Percentiles rank a stretch among this genome's conserved stretches.
Conservation (phyloP, 2,113 vertebrate species). For the Cinclus mexicanus region DNA sequence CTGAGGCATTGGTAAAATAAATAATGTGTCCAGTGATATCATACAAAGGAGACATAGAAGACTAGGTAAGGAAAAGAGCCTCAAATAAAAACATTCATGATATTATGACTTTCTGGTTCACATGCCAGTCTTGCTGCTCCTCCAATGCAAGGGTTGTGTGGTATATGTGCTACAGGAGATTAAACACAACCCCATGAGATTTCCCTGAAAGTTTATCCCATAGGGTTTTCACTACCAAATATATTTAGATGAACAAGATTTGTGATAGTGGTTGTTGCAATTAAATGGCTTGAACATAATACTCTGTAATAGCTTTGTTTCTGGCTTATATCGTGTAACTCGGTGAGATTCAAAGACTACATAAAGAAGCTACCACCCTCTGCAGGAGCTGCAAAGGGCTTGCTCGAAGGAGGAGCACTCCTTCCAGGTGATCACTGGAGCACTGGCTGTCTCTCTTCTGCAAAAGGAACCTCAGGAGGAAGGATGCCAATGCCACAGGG, state of each 20-base stretch:
- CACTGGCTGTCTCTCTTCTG: neutral
- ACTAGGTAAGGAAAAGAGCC: neutral
- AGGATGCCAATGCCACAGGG: too few relatives aligned
- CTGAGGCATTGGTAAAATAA: neutral
- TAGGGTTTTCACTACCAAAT: neutral
- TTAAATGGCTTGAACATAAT: neutral
- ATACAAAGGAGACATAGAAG: neutral
- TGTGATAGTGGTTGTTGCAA: neutral
- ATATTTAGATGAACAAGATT: neutral
- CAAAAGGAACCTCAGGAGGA: neutral
- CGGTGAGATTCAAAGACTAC: neutral
- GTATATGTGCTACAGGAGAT: neutral
- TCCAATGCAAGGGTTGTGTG: neutral
- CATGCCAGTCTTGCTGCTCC: rapidly evolving
- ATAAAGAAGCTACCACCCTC: neutral
- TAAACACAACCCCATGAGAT: neutral
- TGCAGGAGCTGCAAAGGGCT: neutral
- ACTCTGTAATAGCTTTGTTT: neutral
- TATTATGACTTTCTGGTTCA: neutral
- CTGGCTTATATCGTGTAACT: neutral
- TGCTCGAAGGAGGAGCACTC: neutral
- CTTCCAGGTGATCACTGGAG: rapidly evolving
- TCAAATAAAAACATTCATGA: neutral
- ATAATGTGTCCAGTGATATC: neutral
- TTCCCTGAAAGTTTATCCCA: neutral